Evolutionary conservation across 2,113 vertebrate species (phyloP).

Genomic region (Sterna hirundo): DNA sequence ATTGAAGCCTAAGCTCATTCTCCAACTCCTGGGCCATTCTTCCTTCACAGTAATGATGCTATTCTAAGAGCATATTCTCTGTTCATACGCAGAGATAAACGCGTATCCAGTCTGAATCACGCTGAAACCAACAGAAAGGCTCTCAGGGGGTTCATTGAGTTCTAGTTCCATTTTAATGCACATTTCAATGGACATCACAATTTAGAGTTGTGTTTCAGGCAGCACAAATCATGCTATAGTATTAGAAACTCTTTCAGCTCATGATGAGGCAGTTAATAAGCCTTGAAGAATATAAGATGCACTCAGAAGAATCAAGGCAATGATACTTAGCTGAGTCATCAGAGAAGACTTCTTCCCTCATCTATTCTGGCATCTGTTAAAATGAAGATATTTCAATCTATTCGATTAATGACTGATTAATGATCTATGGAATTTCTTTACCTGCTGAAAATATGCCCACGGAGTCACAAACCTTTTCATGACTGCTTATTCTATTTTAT

Average conservation of each 20-base stretch:
- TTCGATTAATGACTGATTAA: constrained; percentile 43
- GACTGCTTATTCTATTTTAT: constrained; percentile 10
- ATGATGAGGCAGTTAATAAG: constrained; percentile 53
- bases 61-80: neutral
- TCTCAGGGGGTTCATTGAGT: neutral
- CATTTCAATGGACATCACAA: neutral
- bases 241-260: constrained; percentile 37
- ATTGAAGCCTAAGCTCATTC: neutral
- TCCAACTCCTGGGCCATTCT: neutral
- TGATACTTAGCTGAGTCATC: constrained; percentile 58
- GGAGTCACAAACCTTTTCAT: neutral
- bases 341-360: constrained; percentile 41
- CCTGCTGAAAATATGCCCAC: constrained; percentile 4
- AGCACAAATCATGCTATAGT: constrained; percentile 2
- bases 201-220: constrained; percentile 36
- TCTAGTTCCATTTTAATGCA: constrained; percentile 14
- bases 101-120: neutral
- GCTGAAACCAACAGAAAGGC: neutral
- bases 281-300: constrained; percentile 55
- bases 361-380: constrained; percentile 46
- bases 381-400: constrained; percentile 48
- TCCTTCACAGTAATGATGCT: neutral
- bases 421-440: constrained; percentile 31
- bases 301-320: constrained; percentile 39
- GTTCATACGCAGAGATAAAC: neutral